Percentiles rank a stretch among this genome's conserved stretches.
These are phyloP conservation scores for Psix sp. DNA, from an alignment of 1,140 invertebrate genomes.

Conservation along the genomic window DNA sequence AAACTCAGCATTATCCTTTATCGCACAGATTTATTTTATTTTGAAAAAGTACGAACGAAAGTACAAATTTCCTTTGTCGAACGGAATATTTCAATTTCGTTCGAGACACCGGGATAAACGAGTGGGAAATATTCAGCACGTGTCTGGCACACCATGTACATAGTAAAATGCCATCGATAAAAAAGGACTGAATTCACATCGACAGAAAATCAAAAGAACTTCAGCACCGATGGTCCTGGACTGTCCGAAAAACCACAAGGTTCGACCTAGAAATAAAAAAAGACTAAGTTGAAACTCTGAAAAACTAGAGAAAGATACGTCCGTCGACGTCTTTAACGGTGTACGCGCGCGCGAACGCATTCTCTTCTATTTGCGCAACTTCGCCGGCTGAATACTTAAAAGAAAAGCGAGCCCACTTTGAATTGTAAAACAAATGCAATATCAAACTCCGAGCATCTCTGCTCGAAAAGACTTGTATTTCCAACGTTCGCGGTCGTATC, in stretches of 20 bases:
- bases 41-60: constrained; percentile 31
- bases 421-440: constrained; percentile 63
- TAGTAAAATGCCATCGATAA: constrained; percentile 18
- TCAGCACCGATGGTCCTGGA: no score
- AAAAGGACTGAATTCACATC: constrained; percentile 38
- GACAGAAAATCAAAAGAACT: no score
- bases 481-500: constrained; percentile 37
- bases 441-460: constrained; percentile 46
- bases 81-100: constrained; percentile 53
- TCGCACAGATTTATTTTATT: constrained; percentile 37
- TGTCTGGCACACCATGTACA: constrained; percentile 28
- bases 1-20: constrained; percentile 36
- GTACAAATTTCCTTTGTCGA: constrained; percentile 32
- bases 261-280: constrained; percentile 8
- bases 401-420: constrained; percentile 51
- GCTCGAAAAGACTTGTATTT: constrained; percentile 47
- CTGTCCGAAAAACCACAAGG: constrained; percentile 36
- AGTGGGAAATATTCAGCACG: constrained; percentile 46
- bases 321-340: constrained; percentile 1
- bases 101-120: constrained; percentile 14
- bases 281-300: neutral
- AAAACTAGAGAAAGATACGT: constrained; percentile 2
- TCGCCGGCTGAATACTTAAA: constrained; percentile 42
- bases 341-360: no score
- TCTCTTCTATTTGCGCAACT: constrained; percentile 15